Evolutionary conservation across 2,888 invertebrate genomes (phyloP), one percentile per base, ranked within the genome.

Genomic region (Drosophila peninsularis): DNA sequence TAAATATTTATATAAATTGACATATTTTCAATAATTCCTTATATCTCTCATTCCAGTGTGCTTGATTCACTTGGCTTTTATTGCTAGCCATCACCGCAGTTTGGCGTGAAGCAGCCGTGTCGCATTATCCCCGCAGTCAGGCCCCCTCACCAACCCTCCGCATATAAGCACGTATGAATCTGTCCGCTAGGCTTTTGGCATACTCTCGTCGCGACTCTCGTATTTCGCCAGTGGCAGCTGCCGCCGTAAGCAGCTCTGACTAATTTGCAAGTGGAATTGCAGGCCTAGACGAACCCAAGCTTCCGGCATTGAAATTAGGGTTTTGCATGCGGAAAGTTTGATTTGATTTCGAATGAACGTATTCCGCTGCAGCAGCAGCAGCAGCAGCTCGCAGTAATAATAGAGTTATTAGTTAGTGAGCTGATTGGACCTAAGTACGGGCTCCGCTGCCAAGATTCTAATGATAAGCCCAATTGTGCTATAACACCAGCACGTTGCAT

Each of bases 271-370:
- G 71, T 76, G 47, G 78, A 78, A 76, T 84, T 78, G 76, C 75
- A 86, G 68, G 68, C 69, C 73, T 62, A 67, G 73, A 66, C 85
- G 65, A 34, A 39, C 45, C 56, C 53, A 75, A 63, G 80, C 88
- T 84, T 84, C 84, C 84, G 84, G 88, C 84, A 84, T 76, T 62
- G 76, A 83, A 86, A 84, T 88, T 84, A 83, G 71, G 76, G 68
- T 78, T 64, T 82, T 72, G 67, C 69, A 73, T 72, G 82, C 78
- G 75, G 69, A 78, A 82, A 82, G 71, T 85, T 73, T 72, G 74
- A 79, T 79, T 82, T 67, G 71, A 73, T 69, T 75, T 66, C 19
- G 44, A 42, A 37, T 60, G 49, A 54, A 58, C 27, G 41, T 47
- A 58, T 60, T 71, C 62, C 45, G 21, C 45, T n/a, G 9, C 32